Evolutionary conservation across 2,888 invertebrate species (phyloP).

Genomic region (Aelia acuminata): DNA sequence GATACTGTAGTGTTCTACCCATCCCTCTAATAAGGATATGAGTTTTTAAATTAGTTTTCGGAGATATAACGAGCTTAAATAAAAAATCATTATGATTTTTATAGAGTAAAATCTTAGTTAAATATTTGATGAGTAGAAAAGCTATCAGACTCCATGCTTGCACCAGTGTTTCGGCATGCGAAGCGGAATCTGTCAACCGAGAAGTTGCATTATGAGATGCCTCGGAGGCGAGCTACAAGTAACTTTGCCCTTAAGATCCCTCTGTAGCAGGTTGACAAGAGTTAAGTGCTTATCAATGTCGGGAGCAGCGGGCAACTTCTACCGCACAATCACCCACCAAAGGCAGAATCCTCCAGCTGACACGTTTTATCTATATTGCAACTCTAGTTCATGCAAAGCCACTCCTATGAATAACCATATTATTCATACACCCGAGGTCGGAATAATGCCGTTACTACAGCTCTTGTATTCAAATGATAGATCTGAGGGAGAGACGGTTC

Average conservation of each 20-base stretch:
- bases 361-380: constrained; percentile 29
- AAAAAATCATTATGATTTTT: too few species aligned
- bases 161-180: background rate
- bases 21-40: too few species aligned
- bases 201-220: constrained; percentile 12
- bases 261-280: constrained; percentile 21
- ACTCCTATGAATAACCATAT: constrained; percentile 13
- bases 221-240: background rate
- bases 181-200: background rate
- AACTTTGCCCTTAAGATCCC: constrained; percentile 19
- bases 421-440: background rate
- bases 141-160: background rate
- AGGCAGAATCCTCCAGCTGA: background rate
- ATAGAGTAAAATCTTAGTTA: too few species aligned
- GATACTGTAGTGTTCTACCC: too few species aligned
- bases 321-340: background rate
- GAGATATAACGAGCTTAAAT: too few species aligned
- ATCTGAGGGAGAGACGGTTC: background rate
- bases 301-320: constrained; percentile 26
- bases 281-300: constrained; percentile 48
- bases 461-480: constrained; percentile 17
- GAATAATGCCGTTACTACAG: background rate
- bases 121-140: background rate
- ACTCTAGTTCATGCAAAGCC: constrained; percentile 14
- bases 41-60: too few species aligned